phyloP scores from a whole-genome alignment of 1,140 invertebrate species.

The Sitobion miscanthi region DNA sequence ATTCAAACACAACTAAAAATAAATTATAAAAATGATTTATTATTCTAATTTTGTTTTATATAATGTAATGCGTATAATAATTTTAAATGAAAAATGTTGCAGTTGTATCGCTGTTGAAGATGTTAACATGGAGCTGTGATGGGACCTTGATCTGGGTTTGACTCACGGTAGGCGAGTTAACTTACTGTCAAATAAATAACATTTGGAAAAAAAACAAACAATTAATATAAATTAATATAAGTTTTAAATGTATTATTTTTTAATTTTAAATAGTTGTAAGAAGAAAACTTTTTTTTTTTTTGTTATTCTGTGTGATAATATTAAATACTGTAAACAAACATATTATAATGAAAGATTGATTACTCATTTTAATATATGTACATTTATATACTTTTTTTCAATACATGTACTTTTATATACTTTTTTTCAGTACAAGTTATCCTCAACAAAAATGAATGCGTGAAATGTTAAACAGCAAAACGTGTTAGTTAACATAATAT shows the following conservation, averaged over 20 bases:
- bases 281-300: conserved; percentile 32
- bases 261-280: conserved; percentile 53
- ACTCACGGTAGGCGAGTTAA: conserved; percentile 49
- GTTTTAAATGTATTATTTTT: background rate
- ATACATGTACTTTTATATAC: background rate
- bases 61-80: conserved; percentile 15
- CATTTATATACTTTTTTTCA: conserved; percentile 4
- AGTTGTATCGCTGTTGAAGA: conserved; percentile 15
- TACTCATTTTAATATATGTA: conserved; percentile 28
- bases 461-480: background rate
- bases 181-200: conserved; percentile 51
- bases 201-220: conserved; percentile 25
- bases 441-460: background rate
- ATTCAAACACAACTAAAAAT: background rate
- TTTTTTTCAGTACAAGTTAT: background rate
- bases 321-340: conserved; percentile 6
- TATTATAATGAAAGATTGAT: background rate
- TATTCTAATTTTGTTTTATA: conserved; percentile 29
- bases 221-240: conserved; percentile 46
- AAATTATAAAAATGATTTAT: conserved; percentile 21
- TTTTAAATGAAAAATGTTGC: conserved; percentile 4
- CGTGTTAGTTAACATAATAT: conserved; percentile 7
- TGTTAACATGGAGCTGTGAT: conserved; percentile 44
- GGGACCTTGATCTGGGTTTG: background rate
- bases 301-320: conserved; percentile 20